Evolutionary conservation across 2,888 invertebrate genomes (phyloP).

Genomic region (Abrostola tripartita): DNA sequence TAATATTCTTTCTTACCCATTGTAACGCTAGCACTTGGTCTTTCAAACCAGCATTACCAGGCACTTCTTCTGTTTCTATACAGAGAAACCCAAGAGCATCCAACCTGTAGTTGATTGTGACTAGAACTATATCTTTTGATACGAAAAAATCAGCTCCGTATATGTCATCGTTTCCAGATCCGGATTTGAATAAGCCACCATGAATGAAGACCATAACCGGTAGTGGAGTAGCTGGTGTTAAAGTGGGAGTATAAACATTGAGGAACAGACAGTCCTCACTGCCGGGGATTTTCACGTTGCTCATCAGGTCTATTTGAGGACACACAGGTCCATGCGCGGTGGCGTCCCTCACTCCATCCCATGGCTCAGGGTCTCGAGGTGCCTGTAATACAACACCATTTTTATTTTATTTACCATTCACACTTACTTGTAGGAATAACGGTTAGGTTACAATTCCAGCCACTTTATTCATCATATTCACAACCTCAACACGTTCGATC

Average conservation of each 20-base stretch:
- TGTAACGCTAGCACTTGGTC: slow-evolving; percentile 69
- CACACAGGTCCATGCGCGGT: slow-evolving; percentile 67
- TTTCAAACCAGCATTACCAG: slow-evolving; percentile 89
- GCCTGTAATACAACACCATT: slow-evolving; percentile 55
- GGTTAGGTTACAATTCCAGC: too few relatives aligned
- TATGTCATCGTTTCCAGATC: slow-evolving; percentile 75
- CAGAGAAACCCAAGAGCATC: slow-evolving; percentile 88
- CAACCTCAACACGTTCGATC: too few relatives aligned
- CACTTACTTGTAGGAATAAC: too few relatives aligned
- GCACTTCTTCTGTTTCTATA: slow-evolving; percentile 83
- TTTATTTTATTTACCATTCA: neutral
- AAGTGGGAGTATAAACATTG: slow-evolving; percentile 41
- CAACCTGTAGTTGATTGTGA: slow-evolving; percentile 87
- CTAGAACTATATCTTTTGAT: slow-evolving; percentile 83
- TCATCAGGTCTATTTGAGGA: slow-evolving; percentile 65
- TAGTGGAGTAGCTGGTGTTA: slow-evolving; percentile 31
- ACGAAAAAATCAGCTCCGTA: slow-evolving; percentile 88
- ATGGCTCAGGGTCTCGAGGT: slow-evolving; percentile 64
- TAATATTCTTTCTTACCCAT: slow-evolving; percentile 69
- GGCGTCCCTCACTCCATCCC: slow-evolving; percentile 71
- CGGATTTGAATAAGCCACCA: slow-evolving; percentile 68
- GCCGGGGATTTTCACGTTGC: slow-evolving; percentile 48
- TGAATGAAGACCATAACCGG: slow-evolving; percentile 76
- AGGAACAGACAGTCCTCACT: slow-evolving; percentile 70
- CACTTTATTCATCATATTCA: too few relatives aligned